A percentile compares a stretch with the other conserved stretches of the same genome.
These are phyloP conservation scores for Diprion similis DNA, from an alignment of 1,140 invertebrate species.

Conservation along the genomic window DNA sequence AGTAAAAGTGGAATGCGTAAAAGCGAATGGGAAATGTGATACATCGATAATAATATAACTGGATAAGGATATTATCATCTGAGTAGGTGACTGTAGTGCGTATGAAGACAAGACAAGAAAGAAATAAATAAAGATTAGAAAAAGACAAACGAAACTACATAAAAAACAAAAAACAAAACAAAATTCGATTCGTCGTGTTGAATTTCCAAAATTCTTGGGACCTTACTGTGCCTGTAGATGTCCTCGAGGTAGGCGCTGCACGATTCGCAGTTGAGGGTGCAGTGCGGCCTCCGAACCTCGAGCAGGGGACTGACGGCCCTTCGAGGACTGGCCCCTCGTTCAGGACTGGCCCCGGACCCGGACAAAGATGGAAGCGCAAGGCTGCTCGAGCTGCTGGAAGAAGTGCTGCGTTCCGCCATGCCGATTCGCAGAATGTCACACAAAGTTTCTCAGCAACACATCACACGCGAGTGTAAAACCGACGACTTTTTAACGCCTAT, in stretches of 20 bases:
- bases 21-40: too few species aligned
- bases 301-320: constrained; percentile 72
- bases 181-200: neutral
- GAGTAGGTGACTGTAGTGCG: too few species aligned
- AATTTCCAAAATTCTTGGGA: neutral
- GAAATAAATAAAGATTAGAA: too few species aligned
- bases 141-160: too few species aligned
- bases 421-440: neutral
- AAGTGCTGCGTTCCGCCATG: constrained; percentile 50
- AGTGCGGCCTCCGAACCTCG: constrained; percentile 73
- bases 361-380: constrained; percentile 41
- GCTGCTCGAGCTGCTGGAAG: constrained; percentile 48
- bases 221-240: constrained; percentile 71
- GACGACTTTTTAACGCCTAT: too few species aligned
- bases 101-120: too few species aligned
- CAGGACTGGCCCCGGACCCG: constrained; percentile 50
- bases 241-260: constrained; percentile 73
- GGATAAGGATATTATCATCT: too few species aligned
- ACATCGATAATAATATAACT: too few species aligned
- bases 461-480: neutral
- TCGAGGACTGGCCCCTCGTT: constrained; percentile 62
- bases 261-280: constrained; percentile 75
- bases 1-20: too few species aligned
- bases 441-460: neutral
- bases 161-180: too few species aligned